Evolutionary conservation across 2,797 vertebrate genomes (phyloP), one percentile per base, ranked within the genome.

Genomic region (Sebastes taczanowskii): DNA sequence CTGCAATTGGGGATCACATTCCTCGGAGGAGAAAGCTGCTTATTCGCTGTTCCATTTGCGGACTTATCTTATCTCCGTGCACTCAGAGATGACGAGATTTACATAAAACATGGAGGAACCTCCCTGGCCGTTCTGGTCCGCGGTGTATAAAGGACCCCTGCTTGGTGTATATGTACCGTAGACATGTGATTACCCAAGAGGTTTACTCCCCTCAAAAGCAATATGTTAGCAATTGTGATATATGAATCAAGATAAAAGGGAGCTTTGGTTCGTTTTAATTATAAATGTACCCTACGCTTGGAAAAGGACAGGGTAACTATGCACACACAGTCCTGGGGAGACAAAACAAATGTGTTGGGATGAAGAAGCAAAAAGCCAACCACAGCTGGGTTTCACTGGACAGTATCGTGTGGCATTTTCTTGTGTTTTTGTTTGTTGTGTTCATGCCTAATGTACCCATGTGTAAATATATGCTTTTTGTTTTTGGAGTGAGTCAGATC

Each of bases 21-120:
- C 90, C 94, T 94, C 88, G 81, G 93, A 94, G 94, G 93, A 92
- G 86, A 91, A 92, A 93, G 94, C 94, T 92, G 91, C 94, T 93
- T 85, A 88, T 94, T 91, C 88, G 91, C 88, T 93, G 91, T 91
- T 94, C 93, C 93, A 94, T 94, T 95, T 95, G 93, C 22, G 79
- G 90, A 90, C 90, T 93, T 92, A 88, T 92, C 88, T 91, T 91
- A 88, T 90, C 92, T 91, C 91, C 74, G 1, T 81, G 86, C 83
- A 71, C 85, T 85, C 88, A 63, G 90, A 94, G 92, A 95, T 92
- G 92, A 94, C 82, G 29, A 90, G 93, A 95, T 95, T 95, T 94
- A 85, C 94, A 95, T 95, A 95, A 94, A 94, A 90, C 94, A 93
- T 34, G 89, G 91, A 91, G 86, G 89, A 91, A 88, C 86, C 88